Conservation (phyloP, 2,797 vertebrate genomes). For the Aulostomus chinensis region DNA sequence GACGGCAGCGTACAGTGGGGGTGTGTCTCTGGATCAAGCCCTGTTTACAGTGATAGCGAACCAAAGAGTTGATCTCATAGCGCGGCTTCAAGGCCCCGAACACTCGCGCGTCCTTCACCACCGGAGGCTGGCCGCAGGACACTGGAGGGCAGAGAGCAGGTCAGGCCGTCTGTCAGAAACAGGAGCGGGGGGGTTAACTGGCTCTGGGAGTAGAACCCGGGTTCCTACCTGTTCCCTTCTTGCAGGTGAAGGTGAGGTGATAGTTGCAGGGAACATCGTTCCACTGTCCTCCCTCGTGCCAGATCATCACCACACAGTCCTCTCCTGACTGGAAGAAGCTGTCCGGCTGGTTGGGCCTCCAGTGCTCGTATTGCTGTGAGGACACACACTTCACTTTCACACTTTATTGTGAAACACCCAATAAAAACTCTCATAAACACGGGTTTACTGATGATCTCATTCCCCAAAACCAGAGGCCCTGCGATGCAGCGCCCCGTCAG, state of each 20-base stretch:
- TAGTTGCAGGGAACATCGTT: slow-evolving; percentile 98
- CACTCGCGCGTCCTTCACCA: slow-evolving; percentile 88
- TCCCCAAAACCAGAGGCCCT: no score
- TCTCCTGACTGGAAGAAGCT: slow-evolving; percentile 96
- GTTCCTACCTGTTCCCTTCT: slow-evolving; percentile 94
- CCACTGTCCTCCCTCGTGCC: slow-evolving; percentile 95
- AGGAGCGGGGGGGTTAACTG: no score
- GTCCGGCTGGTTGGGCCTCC: slow-evolving; percentile 95
- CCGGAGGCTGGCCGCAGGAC: slow-evolving; percentile 82
- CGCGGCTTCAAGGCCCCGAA: slow-evolving; percentile 89
- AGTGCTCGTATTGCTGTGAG: slow-evolving; percentile 93
- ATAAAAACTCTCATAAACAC: not conserved
- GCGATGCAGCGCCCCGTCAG: no score
- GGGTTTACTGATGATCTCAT: not conserved
- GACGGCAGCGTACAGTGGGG: slow-evolving; percentile 89
- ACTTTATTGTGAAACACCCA: not conserved
- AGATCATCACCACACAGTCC: slow-evolving; percentile 97
- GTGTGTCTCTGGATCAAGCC: slow-evolving; percentile 93
- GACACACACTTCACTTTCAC: not conserved
- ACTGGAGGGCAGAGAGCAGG: slow-evolving; percentile 35
- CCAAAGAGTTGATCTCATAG: slow-evolving; percentile 91
- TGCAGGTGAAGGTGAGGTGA: slow-evolving; percentile 96
- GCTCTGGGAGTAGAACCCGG: no score
- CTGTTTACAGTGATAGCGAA: slow-evolving; percentile 92
- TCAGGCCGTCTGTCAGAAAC: no score